phyloP scores from a whole-genome alignment of 2,113 vertebrate species.

The Amazona vittata region DNA sequence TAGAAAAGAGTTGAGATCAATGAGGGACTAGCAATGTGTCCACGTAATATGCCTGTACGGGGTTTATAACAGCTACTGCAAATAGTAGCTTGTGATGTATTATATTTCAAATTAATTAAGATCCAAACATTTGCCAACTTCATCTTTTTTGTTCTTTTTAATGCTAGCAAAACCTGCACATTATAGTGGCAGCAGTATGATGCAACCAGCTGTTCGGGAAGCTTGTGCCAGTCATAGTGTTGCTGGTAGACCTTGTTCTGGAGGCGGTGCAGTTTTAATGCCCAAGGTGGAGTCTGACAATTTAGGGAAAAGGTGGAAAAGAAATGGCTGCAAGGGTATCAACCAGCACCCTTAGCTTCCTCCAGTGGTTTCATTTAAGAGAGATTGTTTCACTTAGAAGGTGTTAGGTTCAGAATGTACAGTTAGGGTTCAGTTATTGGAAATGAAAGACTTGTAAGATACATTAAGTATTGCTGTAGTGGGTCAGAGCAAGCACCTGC shows the following conservation, averaged over 20 bases:
- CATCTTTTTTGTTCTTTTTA: not conserved
- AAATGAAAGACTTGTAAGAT: not conserved
- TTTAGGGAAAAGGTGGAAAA: not conserved
- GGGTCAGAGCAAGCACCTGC: not conserved
- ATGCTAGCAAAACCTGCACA: not conserved
- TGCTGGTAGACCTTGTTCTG: not conserved
- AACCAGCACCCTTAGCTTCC: not conserved
- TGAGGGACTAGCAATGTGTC: not conserved
- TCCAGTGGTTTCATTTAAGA: not conserved
- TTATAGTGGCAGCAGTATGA: not conserved
- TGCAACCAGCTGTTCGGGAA: not conserved
- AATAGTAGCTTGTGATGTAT: not conserved
- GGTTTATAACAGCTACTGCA: not conserved
- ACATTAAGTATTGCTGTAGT: not conserved
- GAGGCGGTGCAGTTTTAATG: not conserved
- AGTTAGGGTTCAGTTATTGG: not conserved
- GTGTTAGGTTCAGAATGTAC: not conserved
- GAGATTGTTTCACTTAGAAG: not conserved
- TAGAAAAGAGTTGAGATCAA: not conserved
- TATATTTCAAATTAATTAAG: not conserved
- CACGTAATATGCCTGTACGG: not conserved
- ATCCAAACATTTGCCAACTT: not conserved
- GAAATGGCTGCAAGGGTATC: not conserved
- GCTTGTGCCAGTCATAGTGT: not conserved
- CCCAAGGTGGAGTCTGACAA: not conserved